Evolutionary conservation across 2,888 invertebrate species (phyloP).

Genomic region (Strigamia maritima): DNA sequence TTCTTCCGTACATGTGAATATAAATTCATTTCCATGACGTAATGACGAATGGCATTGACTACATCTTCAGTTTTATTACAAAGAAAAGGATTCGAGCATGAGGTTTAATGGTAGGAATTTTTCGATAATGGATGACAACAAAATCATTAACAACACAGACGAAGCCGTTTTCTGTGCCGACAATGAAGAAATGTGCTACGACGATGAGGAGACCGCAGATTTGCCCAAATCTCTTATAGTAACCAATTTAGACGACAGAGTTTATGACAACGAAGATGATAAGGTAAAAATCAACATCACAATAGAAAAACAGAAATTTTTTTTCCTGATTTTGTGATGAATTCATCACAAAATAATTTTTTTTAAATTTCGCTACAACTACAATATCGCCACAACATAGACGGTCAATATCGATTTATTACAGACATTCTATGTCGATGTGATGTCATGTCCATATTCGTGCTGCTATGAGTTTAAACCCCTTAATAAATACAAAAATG

Average conservation of each 20-base stretch:
- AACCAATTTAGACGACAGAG: constrained; percentile 76
- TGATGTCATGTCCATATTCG: no score
- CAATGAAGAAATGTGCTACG: not conserved
- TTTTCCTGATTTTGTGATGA: no score
- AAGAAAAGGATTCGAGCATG: constrained; percentile 1
- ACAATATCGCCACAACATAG: no score
- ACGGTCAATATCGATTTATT: no score
- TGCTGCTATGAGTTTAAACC: no score
- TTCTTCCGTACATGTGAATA: not conserved
- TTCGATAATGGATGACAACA: constrained; percentile 31
- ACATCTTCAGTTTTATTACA: no score
- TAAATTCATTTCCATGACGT: constrained; percentile 1
- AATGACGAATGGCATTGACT: not conserved
- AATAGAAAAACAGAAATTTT: no score
- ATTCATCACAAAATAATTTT: no score
- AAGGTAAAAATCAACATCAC: constrained; percentile 19
- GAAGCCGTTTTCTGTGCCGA: constrained; percentile 12
- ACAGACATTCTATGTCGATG: no score
- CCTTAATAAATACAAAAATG: not conserved
- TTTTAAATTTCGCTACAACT: no score
- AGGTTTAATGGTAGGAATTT: constrained; percentile 1
- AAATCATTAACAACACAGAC: no score
- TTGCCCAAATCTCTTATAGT: constrained; percentile 85
- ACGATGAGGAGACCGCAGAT: constrained; percentile 60
- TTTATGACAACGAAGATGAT: constrained; percentile 62